Base-by-base conservation (phyloP, 2,113 vertebrate species). In the Marmota monax region DNA sequence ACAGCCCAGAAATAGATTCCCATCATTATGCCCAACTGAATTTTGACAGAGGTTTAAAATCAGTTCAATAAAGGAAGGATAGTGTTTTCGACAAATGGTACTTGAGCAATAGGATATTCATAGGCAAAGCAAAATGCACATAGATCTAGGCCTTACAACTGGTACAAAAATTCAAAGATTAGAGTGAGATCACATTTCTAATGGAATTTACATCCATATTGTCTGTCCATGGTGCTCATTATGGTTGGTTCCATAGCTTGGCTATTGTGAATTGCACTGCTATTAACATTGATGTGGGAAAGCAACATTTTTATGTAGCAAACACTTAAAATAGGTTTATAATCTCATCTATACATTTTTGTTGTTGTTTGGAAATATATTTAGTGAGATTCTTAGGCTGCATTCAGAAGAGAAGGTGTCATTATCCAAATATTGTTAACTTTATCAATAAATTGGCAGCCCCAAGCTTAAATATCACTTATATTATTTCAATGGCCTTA, bases 311-410 rank as follows among this genome's bases (percentile, higher is more conserved):
- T 84, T 73, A 72, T 84, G 87, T 94, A 48, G 11, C 0, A 78
- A 80, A 86, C 63, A 70, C 18, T 85, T 93, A 70, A 97, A 97
- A 51, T 97, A 84, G 73, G 37, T 97, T 96, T 91, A 92, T 86
- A 39, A 20, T 97, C 83, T 95, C 74, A 96, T 84, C 85, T 87
- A 97, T 93, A 39, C 25, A 97, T 83, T 98, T 51, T 94, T 96
- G 37, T 83, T 98, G n/a, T 93, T 96, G 70, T 94, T 98, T 95
- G 87, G 86, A 97, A 96, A 90, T 51, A 8, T 96, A 37, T 95
- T 93, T 97, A 98, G 96, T 98, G 78, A 70, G 42, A 94, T 88
- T 29, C 25, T 83, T 95, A 94, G 25, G 87, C 76, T 96, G 51
- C 73, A 96, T 90, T 95, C 78, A 93, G 86, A 97, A 97, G 84